Percentiles rank a stretch among this genome's conserved stretches.
phyloP scores from a whole-genome alignment of 2,113 vertebrate genomes.

The Sterna hirundo region DNA sequence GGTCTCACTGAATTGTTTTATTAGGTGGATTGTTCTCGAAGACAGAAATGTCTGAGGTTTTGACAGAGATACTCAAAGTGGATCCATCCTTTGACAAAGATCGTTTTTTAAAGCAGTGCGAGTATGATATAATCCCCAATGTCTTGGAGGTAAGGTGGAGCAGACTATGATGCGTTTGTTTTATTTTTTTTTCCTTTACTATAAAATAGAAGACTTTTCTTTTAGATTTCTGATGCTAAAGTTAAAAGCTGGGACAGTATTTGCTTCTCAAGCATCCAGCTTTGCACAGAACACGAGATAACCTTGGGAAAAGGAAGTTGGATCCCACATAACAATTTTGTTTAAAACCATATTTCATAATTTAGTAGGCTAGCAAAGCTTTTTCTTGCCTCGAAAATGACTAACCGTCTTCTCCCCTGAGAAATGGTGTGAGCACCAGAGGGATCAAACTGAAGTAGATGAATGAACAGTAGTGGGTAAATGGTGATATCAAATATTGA shows the following conservation, averaged over 20 bases:
- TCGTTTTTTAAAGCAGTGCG: conserved; percentile 88
- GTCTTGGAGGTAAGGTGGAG: conserved; percentile 84
- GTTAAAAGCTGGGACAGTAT: background rate
- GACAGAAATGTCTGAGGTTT: conserved; percentile 95
- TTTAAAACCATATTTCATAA: background rate
- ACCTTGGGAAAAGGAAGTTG: background rate
- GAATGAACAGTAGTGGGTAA: background rate
- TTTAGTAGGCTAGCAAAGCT: background rate
- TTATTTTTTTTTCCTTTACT: background rate
- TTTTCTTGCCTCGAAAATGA: background rate
- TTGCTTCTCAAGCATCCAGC: background rate
- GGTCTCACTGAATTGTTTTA: background rate
- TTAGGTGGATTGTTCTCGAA: conserved; percentile 95
- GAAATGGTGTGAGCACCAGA: background rate
- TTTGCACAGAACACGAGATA: background rate
- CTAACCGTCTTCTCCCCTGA: background rate
- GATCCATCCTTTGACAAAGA: conserved; percentile 95
- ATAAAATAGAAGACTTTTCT: background rate
- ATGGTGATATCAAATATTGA: background rate
- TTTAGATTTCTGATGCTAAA: background rate
- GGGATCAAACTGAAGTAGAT: background rate
- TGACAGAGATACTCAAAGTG: conserved; percentile 91
- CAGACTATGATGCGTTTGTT: background rate
- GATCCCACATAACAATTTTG: background rate
- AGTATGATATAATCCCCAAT: conserved; percentile 93